Base-by-base conservation (phyloP, 1,140 invertebrate species). In the Popillia japonica region DNA sequence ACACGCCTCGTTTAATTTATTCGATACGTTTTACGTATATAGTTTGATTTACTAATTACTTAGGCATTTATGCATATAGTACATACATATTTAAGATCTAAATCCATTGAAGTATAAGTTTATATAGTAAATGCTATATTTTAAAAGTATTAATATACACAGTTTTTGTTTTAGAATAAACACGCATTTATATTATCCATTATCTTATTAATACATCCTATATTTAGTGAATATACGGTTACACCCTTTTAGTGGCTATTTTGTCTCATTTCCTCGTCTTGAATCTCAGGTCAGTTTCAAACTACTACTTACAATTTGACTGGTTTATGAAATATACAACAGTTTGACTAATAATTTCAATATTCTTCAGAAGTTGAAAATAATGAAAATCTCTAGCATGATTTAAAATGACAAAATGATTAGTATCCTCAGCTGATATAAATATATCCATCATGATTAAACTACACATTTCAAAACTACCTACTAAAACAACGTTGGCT, bases 141-240 rank as follows among this genome's bases (percentile, higher is more conserved):
- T 27, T 34, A 68, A 1, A 68, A 10, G 8, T 68, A 68, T 34
- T 27, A 4, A 10, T 68, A 27, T 68, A 68, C 61, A 64, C 22
- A 68, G 22, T 34, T 34, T 2, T 68, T 68, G 27, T 22, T 68
- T 68, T 68, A 68, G 61, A 68, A 68, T 68, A 68, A 68, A 68
- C 23, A 68, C 61, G 61, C 61, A 68, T 68, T 68, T 68, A 68
- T 68, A 68, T 34, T 27, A 68, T 68, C 22, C 61, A 0, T n/a
- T 68, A 27, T 23, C 27, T 23, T 68, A 68, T 3, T 68, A 1
- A 34, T 68, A 11, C 9, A 14, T 68, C 3, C 8, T 10, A 1
- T n/a, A 68, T 68, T 68, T 68, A 6, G 22, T 68, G 27, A 27
- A 68, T 68, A 68, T 48, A 68, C 27, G 20, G 27, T 22, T 68